These are phyloP conservation scores for Melikaiella ostensackeni DNA, from an alignment of 2,888 invertebrate genomes.

Conservation along the genomic window DNA sequence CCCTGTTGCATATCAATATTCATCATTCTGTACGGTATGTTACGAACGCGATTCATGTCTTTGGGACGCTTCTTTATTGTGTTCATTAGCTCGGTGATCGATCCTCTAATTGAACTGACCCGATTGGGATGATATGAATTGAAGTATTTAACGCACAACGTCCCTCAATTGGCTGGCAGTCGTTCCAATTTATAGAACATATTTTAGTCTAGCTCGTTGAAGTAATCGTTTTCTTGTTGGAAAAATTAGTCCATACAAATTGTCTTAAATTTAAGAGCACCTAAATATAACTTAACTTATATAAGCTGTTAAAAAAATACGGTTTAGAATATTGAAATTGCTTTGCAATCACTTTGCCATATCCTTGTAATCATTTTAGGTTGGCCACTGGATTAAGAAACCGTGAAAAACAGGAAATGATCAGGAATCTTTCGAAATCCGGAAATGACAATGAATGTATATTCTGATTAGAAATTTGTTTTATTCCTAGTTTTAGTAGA, in stretches of 20 bases:
- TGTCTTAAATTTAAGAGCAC: neutral
- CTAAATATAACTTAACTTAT: neutral
- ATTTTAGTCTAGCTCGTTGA: neutral
- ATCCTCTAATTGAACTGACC: constrained; percentile 32
- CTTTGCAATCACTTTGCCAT: no score
- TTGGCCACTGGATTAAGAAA: no score
- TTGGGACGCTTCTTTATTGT: constrained; percentile 4
- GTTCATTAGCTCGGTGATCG: constrained; percentile 11
- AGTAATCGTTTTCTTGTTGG: neutral
- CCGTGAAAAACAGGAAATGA: no score
- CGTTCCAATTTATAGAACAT: constrained; percentile 27
- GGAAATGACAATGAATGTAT: no score
- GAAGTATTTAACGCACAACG: constrained; percentile 17
- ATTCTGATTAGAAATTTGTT: no score
- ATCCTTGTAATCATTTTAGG: no score
- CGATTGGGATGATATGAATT: constrained; percentile 26
- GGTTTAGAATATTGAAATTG: no score
- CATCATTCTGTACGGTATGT: neutral
- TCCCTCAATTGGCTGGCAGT: constrained; percentile 4
- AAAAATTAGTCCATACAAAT: neutral
- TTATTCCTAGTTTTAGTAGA: no score
- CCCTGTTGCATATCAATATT: neutral
- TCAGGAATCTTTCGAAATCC: no score
- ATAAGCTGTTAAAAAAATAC: no score
- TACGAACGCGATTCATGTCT: neutral